These are phyloP conservation scores for Channallabes apus DNA, from an alignment of 2,797 vertebrate species.

Conservation along the genomic window DNA sequence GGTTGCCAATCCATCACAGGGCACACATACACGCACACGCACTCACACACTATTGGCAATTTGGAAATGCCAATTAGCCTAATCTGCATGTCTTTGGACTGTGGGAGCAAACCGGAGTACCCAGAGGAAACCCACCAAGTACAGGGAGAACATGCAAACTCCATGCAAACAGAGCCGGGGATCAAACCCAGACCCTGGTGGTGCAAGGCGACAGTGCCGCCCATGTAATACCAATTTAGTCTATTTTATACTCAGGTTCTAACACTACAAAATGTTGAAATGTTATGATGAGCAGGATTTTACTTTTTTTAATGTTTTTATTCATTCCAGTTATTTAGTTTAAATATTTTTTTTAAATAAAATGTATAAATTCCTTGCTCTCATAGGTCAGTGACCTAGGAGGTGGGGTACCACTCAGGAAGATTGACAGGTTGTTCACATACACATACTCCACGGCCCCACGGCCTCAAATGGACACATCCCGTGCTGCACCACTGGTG, in stretches of 20 bases:
- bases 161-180: too few relatives aligned
- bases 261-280: not conserved
- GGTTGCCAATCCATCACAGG: too few relatives aligned
- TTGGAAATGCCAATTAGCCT: too few relatives aligned
- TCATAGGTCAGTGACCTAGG: slow-evolving; percentile 91
- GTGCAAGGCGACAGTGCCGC: too few relatives aligned
- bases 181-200: too few relatives aligned
- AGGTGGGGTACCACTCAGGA: slow-evolving; percentile 93
- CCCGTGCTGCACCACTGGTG: slow-evolving; percentile 89
- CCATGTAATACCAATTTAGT: not conserved
- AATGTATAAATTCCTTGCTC: slow-evolving; percentile 13
- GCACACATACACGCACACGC: too few relatives aligned
- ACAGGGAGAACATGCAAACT: too few relatives aligned
- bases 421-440: slow-evolving; percentile 95
- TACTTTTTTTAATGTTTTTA: not conserved
- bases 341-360: not conserved
- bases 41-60: too few relatives aligned
- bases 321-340: not conserved
- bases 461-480: slow-evolving; percentile 81
- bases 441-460: slow-evolving; percentile 98
- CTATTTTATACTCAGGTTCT: not conserved
- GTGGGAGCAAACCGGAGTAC: too few relatives aligned
- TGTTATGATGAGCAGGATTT: not conserved
- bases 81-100: too few relatives aligned
- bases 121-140: too few relatives aligned